Evolutionary conservation across 1,140 invertebrate species (phyloP).

Genomic region (Holcopasites calliopsidis): DNA sequence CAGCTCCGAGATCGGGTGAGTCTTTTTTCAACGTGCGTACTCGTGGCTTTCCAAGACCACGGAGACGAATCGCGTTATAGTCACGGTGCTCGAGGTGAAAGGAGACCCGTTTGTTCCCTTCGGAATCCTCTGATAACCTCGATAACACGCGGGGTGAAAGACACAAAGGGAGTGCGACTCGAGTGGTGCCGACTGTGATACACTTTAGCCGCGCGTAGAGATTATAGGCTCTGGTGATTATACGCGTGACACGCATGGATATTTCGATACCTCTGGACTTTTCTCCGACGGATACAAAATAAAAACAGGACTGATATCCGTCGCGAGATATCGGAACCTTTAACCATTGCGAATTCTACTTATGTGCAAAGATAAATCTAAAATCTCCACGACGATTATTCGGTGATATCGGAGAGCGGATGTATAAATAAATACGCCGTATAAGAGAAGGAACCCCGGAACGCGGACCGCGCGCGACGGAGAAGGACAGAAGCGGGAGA

Average conservation of each 20-base stretch:
- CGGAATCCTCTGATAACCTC: neutral
- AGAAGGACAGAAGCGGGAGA: neutral
- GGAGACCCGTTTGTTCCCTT: neutral
- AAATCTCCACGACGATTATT: neutral
- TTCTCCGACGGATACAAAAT: neutral
- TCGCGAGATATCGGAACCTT: neutral
- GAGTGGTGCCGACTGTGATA: conserved; percentile 33
- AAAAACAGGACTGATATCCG: neutral
- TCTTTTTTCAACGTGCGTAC: neutral
- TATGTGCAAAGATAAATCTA: neutral
- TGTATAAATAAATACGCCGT: neutral
- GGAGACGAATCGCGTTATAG: neutral
- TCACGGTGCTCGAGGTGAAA: conserved; percentile 25
- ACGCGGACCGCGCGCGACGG: neutral
- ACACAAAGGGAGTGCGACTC: conserved; percentile 3
- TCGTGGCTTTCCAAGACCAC: neutral
- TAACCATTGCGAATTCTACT: neutral
- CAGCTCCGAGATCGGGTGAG: conserved; percentile 61
- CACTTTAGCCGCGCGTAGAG: conserved; percentile 29
- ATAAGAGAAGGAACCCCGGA: neutral
- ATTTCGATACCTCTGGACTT: conserved; percentile 20
- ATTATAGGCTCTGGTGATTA: conserved; percentile 26
- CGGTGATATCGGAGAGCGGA: neutral
- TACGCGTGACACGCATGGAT: conserved; percentile 6
- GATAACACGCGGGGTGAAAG: neutral